A percentile compares a stretch with the other conserved stretches of the same genome.
Conservation (phyloP, 2,113 vertebrate genomes). For the Centropus bengalensis region DNA sequence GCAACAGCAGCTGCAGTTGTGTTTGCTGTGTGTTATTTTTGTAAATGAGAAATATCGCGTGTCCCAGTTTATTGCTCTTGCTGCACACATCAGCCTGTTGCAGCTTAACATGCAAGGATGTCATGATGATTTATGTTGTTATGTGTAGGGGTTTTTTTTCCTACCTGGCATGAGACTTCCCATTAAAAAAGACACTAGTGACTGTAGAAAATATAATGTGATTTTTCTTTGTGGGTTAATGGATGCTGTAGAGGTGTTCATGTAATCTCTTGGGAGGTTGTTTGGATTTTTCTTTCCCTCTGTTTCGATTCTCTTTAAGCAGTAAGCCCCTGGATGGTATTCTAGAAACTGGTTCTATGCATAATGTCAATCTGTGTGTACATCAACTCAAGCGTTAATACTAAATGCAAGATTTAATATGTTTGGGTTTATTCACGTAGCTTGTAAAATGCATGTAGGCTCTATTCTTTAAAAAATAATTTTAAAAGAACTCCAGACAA, state of each 20-base stretch:
- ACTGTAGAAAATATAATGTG: slow-evolving; percentile 35
- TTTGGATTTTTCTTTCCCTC: neutral
- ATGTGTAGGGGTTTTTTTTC: neutral
- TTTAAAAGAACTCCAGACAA: neutral
- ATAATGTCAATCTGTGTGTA: neutral
- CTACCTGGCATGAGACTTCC: neutral
- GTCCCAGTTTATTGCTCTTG: neutral
- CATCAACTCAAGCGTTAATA: neutral
- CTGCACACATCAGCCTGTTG: neutral
- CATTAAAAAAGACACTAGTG: slow-evolving; percentile 50
- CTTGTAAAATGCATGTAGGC: neutral
- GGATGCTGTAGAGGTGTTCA: neutral
- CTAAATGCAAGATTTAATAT: neutral
- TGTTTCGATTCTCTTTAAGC: neutral
- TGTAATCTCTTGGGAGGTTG: neutral
- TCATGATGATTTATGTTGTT: neutral
- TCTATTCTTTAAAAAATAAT: neutral
- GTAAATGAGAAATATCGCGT: neutral
- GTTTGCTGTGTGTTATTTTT: neutral
- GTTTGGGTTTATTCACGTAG: neutral
- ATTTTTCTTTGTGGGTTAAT: neutral
- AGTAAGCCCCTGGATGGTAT: neutral
- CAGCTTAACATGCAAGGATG: slow-evolving; percentile 1
- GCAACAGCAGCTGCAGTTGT: neutral
- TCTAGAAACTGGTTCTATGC: neutral